phyloP scores from a whole-genome alignment of 2,113 vertebrate species.

The Sinocyclocheilus grahami region DNA sequence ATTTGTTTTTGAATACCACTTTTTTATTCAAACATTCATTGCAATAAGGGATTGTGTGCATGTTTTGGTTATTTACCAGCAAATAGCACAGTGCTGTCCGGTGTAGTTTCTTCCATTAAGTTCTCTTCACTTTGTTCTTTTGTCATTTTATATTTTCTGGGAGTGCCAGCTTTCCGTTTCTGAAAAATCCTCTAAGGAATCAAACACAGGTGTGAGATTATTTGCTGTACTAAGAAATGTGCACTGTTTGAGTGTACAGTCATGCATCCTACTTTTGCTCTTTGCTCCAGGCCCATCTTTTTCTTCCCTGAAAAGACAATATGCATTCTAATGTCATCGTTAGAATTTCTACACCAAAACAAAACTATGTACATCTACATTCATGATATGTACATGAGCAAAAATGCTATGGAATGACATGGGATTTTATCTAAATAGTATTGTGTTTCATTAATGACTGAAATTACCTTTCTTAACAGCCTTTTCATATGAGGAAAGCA shows the following conservation, averaged over 20 bases:
- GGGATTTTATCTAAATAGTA: no score
- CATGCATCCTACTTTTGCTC: conserved; percentile 47
- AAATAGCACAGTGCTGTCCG: conserved; percentile 49
- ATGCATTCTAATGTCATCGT: background rate
- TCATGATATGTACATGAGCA: background rate
- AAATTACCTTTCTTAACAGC: conserved; percentile 84
- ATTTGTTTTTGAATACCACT: background rate
- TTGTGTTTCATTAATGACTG: background rate
- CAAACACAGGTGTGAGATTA: background rate
- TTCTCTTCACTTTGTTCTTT: background rate
- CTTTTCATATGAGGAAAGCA: conserved; percentile 80
- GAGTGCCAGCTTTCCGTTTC: conserved; percentile 40
- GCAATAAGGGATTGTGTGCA: no score
- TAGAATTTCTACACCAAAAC: background rate
- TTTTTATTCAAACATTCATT: no score
- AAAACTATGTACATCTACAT: background rate
- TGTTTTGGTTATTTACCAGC: conserved; percentile 27
- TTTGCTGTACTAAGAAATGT: background rate
- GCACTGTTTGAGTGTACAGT: background rate
- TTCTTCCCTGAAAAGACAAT: conserved; percentile 52
- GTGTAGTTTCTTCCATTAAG: conserved; percentile 22
- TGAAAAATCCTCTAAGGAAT: background rate
- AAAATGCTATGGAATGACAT: no score
- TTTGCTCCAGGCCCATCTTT: conserved; percentile 55
- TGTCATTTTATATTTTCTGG: conserved; percentile 19